A percentile compares a stretch with the other conserved stretches of the same genome.
These are phyloP conservation scores for Drosophila kambysellisi DNA, from an alignment of 2,888 invertebrate species.

Conservation along the genomic window DNA sequence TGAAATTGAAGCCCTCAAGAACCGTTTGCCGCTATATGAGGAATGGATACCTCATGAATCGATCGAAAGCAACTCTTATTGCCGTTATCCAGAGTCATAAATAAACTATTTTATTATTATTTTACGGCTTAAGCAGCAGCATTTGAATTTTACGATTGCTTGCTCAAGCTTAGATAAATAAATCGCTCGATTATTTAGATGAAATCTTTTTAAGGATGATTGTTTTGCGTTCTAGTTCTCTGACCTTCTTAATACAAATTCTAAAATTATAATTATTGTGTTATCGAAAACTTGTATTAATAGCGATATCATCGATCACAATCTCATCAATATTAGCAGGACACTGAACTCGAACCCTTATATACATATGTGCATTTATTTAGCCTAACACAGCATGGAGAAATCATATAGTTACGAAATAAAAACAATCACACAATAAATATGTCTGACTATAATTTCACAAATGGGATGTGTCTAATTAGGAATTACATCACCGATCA, in stretches of 20 bases:
- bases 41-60: conserved; percentile 86
- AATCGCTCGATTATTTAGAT: conserved; percentile 34
- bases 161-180: conserved; percentile 39
- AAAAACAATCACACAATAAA: background rate
- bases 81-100: conserved; percentile 86
- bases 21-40: conserved; percentile 86
- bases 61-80: conserved; percentile 86
- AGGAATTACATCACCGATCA: background rate
- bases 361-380: background rate
- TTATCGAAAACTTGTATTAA: background rate
- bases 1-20: conserved; percentile 85
- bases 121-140: background rate
- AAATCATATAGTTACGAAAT: background rate
- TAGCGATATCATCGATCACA: background rate
- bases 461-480: background rate
- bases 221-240: background rate
- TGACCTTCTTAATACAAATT: background rate
- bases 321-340: background rate
- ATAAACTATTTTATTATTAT: background rate
- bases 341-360: background rate
- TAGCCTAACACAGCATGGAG: background rate
- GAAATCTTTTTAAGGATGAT: background rate
- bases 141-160: conserved; percentile 14
- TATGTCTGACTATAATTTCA: background rate
- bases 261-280: background rate